Evolutionary conservation across 2,797 vertebrate genomes (phyloP), one percentile per base, ranked within the genome.

Genomic region (Taenioides sp.): DNA sequence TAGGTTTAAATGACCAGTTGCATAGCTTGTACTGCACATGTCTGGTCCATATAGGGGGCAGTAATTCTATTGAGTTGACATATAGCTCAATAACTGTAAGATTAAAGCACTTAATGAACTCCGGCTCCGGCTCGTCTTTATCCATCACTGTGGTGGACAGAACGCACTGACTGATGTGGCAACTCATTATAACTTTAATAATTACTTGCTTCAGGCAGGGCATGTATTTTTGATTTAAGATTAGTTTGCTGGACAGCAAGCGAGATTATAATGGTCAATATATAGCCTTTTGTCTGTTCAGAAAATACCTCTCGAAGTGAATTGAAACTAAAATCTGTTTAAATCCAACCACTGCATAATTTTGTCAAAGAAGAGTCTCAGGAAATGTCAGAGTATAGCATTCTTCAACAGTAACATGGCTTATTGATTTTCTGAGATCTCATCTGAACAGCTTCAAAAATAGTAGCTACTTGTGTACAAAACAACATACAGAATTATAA

Each of bases 101-200:
- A 65, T 65, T 65, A 65, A 65, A 65, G 22, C 37, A 65, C 63
- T 49, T 65, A 65, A 65, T 65, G 37, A 65, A 65, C 37, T 65
- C 37, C 0, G n/a, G 11, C 37, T 65, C 37, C 0, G n/a, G 11
- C 37, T 23, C n/a, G 5, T 5, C 22, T 65, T 65, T 65, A 43
- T 65, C 62, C 40, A 43, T 65, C 62, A 25, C 22, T 49, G 4
- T 10, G 40, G 61, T 22, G 11, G 34, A 63, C 9, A 37, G 20
- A 27, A 62, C 60, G 4, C 28, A 63, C 28, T 63, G 61, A 60
- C 17, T 28, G 58, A 60, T 60, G 58, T 31, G 27, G 7, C 31
- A 37, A 37, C 27, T 3, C 7, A 60, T 31, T 60, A 11, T 37
- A 60, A 28, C 16, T 31, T 28, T 18, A 60, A 28, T 60, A 60